Base-by-base conservation (phyloP, 2,888 invertebrate species). In the Plutella xylostella region DNA sequence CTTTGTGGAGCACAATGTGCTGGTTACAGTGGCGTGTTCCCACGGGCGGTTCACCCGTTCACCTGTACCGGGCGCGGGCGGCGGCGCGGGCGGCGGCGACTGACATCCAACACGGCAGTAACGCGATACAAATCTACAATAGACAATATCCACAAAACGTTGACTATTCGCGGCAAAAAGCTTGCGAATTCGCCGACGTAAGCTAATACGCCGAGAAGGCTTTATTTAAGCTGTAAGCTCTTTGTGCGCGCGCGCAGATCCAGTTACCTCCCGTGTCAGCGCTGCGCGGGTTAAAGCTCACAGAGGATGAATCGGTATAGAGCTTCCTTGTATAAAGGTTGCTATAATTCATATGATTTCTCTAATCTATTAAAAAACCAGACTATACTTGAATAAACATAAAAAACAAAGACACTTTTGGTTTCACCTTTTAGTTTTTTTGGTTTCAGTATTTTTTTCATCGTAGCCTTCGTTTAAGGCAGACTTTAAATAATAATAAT, bases 101-200 rank as follows among this genome's bases (percentile, higher is more conserved):
- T 74, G 75, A 72, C 66, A 73, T 53, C 47, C 48, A 55, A 72
- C 56, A 67, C 65, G 56, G 54, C 50, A 60, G 70, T 60, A 78
- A 77, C 58, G 61, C 55, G 74, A 77, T 75, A 70, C 57, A 55
- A 55, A 60, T 58, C 59, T 44, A 68, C 66, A 70, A 70, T 61
- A 51, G 54, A 49, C 55, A 54, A 59, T 57, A 61, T 68, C 68
- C 66, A 52, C 66, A 63, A 63, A 63, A 55, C 52, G 51, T 51
- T 47, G 52, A 52, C 48, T 51, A 51, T 47, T 51, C 48, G 49
- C 43, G 6, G 47, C 45, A 50, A 51, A 51, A 51, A 51, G 54
- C 22, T 33, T 41, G 45, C 45, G 42, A 46, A 35, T 46, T 9
- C 28, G 35, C 25, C 30, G 45, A 52, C 53, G 50, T 44, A 65